Base-by-base conservation (phyloP, 1,140 invertebrate species). In the Megathymus violae region DNA sequence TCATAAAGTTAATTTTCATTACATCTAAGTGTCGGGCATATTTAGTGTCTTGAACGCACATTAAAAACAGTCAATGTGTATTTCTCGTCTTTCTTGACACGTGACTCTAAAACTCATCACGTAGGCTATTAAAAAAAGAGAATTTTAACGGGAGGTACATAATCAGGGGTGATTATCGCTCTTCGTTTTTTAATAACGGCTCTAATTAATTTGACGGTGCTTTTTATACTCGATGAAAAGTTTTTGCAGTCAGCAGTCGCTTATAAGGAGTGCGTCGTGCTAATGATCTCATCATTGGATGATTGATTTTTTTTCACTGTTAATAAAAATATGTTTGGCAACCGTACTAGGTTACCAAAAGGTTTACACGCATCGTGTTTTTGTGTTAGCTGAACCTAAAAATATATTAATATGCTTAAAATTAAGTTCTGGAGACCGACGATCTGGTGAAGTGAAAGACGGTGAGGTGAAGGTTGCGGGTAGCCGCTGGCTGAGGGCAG, bases 151-250 rank as follows among this genome's bases (percentile, higher is more conserved):
- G 76, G 72, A 58, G 56, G 43, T 51, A 51, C 54, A 72, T 62
- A 69, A 62, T 46, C 54, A 56, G 51, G 70, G 56, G 52, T 78
- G 70, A 80, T 83, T 80, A 82, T 82, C 78, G 67, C 75, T 63
- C 62, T 62, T 69, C 66, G 41, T 61, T 64, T 62, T 51, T 70
- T 82, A 76, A 82, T 71, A 69, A 72, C 62, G 25, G 47, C 48
- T 38, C 70, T 82, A 75, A 71, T 85, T 81, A 84, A 44, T 13
- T 17, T 46, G 19, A 16, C 56, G 36, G 13, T 19, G 27, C 48
- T 36, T 62, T 62, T 62, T 62, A 17, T 62, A 31, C 16, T 13
- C 11, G 22, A 51, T 61, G 31, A 48, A 61, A 61, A 60, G 6
- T 22, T 22, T 17, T 41, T 14, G 40, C 48, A 63, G 61, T 63